Conservation (phyloP, 1,140 invertebrate species). For the Hylaeus anthracinus region DNA sequence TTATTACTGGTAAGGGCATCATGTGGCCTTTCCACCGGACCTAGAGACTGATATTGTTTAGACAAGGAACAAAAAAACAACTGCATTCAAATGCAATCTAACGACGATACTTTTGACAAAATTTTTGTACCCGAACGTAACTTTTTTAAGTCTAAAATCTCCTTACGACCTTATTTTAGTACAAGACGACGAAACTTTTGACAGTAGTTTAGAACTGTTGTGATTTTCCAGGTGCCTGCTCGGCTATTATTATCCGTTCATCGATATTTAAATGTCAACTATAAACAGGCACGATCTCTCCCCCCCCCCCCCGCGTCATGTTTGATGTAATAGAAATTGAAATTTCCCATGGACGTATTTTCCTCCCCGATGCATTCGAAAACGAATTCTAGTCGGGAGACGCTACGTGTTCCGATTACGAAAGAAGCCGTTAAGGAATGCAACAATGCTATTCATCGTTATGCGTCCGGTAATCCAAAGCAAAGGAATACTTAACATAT, state of each 20-base stretch:
- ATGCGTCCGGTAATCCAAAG: constrained; percentile 14
- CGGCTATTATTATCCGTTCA: constrained; percentile 5
- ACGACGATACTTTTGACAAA: constrained; percentile 7
- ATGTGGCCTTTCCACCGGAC: constrained; percentile 60
- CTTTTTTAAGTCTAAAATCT: not conserved
- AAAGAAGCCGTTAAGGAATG: not conserved
- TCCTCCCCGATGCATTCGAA: not conserved
- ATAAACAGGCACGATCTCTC: not conserved
- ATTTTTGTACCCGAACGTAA: constrained; percentile 4
- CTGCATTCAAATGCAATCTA: constrained; percentile 11
- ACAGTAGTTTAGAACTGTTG: not conserved
- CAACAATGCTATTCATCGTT: constrained; percentile 16
- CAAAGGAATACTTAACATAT: not conserved
- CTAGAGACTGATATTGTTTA: constrained; percentile 65
- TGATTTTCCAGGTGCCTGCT: constrained; percentile 7
- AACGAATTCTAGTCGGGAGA: constrained; percentile 39
- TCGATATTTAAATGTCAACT: not conserved
- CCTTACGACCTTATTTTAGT: not conserved
- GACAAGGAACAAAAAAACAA: constrained; percentile 26
- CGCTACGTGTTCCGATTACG: constrained; percentile 12
- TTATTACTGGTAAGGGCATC: constrained; percentile 59
- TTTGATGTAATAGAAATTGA: not conserved
- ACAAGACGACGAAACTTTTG: not conserved
- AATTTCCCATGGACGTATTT: not conserved
- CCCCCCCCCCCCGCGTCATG: not conserved